Evolutionary conservation across 53 echinoderm and acorn worm genomes (phyloP).

Genomic region (Hippasteria phrygiana): DNA sequence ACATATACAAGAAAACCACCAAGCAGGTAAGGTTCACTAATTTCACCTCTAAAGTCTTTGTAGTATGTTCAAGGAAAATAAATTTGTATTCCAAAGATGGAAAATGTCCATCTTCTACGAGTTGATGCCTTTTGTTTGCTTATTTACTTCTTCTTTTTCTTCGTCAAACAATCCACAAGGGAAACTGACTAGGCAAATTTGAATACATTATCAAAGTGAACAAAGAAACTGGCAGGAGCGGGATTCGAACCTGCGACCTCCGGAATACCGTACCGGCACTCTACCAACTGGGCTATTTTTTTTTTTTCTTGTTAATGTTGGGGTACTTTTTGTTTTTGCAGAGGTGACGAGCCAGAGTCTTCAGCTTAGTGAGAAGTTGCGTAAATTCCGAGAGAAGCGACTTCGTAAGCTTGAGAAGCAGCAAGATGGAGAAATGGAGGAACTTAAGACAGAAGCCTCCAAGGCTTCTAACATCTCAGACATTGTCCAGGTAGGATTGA

Average conservation of each 20-base stretch:
- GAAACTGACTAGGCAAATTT: too few relatives aligned
- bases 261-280: too few relatives aligned
- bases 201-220: too few relatives aligned
- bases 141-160: too few relatives aligned
- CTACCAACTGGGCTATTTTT: neutral
- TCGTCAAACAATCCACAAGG: too few relatives aligned
- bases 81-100: too few relatives aligned
- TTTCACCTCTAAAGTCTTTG: neutral
- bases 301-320: neutral
- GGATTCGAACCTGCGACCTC: too few relatives aligned
- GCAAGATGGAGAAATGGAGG: slow-evolving; percentile 76
- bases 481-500: slow-evolving; percentile 81
- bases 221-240: too few relatives aligned
- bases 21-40: slow-evolving; percentile 77
- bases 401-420: slow-evolving; percentile 71
- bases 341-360: slow-evolving; percentile 81
- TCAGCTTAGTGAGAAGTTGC: slow-evolving; percentile 78
- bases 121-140: too few relatives aligned
- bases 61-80: neutral
- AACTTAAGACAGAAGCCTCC: slow-evolving; percentile 72
- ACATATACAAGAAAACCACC: slow-evolving; percentile 81
- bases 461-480: slow-evolving; percentile 85
- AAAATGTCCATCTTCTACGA: too few relatives aligned
- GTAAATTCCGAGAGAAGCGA: slow-evolving; percentile 75
- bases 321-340: neutral